Percentiles rank a stretch among this genome's conserved stretches.
These are phyloP conservation scores for Acinonyx jubatus DNA, from an alignment of 2,113 vertebrate genomes.

Conservation along the genomic window DNA sequence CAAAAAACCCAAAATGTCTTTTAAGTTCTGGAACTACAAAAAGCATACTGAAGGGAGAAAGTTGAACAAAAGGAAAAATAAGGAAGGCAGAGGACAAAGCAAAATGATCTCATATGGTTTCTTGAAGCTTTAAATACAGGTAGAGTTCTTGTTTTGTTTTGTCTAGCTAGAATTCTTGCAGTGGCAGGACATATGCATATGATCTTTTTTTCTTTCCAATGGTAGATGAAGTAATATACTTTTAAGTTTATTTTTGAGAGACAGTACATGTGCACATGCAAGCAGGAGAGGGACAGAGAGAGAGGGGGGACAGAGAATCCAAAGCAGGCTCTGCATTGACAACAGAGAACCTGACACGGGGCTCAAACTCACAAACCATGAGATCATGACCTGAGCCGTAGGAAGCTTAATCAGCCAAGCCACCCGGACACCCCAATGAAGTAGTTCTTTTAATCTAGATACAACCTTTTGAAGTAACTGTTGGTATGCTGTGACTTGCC, in stretches of 20 bases:
- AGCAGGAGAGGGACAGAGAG: no score
- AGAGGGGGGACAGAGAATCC: no score
- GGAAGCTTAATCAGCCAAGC: no score
- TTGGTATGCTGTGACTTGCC: background rate
- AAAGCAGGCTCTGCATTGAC: no score
- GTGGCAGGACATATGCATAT: background rate
- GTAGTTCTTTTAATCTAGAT: background rate
- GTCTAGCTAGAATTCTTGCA: background rate
- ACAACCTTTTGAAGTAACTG: background rate
- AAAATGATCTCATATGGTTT: background rate
- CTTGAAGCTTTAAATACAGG: background rate
- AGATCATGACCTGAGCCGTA: no score
- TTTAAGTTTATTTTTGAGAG: background rate
- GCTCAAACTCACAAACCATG: no score
- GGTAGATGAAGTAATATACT: background rate
- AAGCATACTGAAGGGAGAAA: background rate
- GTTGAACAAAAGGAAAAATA: background rate
- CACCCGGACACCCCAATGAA: background rate
- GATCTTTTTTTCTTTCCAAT: background rate
- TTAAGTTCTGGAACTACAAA: background rate
- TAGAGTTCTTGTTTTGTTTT: no score
- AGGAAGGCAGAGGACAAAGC: background rate
- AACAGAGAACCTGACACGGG: no score
- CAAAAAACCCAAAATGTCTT: slow-evolving; percentile 21
- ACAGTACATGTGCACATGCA: no score